Evolutionary conservation across 2,113 vertebrate genomes (phyloP).

Genomic region (Seriola quinqueradiata): DNA sequence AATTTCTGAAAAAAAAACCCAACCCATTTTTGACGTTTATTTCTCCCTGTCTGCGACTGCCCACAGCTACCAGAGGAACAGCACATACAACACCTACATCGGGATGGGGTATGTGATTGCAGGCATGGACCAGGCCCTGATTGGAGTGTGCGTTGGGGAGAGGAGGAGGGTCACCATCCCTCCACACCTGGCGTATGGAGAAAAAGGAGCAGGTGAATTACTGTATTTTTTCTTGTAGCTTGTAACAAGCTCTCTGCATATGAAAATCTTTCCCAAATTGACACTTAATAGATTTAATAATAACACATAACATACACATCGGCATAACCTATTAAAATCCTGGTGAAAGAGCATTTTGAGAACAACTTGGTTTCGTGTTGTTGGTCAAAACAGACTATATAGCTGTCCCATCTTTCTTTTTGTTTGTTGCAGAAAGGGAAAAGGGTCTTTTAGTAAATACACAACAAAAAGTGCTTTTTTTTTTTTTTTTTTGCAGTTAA

Average conservation of each 20-base stretch:
- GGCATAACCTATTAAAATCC: not conserved
- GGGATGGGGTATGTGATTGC: constrained; percentile 95
- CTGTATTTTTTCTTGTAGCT: not conserved
- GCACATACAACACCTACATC: constrained; percentile 96
- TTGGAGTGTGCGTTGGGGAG: constrained; percentile 91
- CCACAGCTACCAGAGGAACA: constrained; percentile 92
- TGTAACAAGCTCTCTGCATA: not conserved
- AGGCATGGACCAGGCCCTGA: constrained; percentile 95
- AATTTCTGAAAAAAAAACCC: not conserved
- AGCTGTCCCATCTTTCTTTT: too few relatives aligned
- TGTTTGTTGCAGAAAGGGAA: too few relatives aligned
- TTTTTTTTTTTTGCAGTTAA: too few relatives aligned
- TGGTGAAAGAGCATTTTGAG: too few relatives aligned
- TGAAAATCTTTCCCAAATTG: not conserved
- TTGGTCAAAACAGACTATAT: too few relatives aligned
- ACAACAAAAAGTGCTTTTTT: too few relatives aligned
- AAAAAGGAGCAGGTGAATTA: constrained; percentile 90
- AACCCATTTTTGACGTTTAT: not conserved
- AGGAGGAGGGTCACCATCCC: constrained; percentile 88
- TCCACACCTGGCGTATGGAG: constrained; percentile 93
- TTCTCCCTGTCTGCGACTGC: not conserved
- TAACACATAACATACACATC: not conserved
- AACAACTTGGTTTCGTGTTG: too few relatives aligned
- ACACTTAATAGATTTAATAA: not conserved
- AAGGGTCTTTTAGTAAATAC: too few relatives aligned